Base-by-base conservation (phyloP, 2,888 invertebrate genomes). In the Falcaria lacertinaria region DNA sequence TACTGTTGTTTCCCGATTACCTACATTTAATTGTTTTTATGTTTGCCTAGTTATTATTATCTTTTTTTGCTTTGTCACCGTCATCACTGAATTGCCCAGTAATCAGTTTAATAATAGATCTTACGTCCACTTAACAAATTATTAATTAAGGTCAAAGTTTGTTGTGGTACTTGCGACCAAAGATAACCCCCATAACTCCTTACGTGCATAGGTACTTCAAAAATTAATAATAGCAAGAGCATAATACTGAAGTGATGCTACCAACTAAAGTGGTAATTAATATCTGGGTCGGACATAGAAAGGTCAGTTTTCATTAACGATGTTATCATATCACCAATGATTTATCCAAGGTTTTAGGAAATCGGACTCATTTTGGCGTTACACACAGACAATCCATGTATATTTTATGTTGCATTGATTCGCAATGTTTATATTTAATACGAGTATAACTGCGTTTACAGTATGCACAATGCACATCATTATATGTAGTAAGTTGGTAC, bases 271-370 rank as follows among this genome's bases (percentile, higher is more conserved):
- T 62, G 54, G 60, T 64, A 68, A 74, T 75, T 68, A 69, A 60
- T 65, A 82, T 73, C 69, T 81, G 59, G 76, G 77, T 79, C 84
- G 84, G 86, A 83, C 75, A 80, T 74, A 69, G 74, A 74, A 74
- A 85, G 86, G 87, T 79, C 84, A 78, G 64, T 76, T 74, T 74
- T 77, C 79, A 84, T 82, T 80, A 79, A 76, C 77, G 67, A 64
- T 70, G 72, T 77, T 83, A 82, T 79, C 78, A 71, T 64, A 67
- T 53, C n/a, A n/a, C n/a, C 60, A 68, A 74, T 75, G 74, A 80
- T 76, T 80, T 69, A 67, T 53, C 64, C 80, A 80, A 81, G 85
- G 83, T 64, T 80, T 74, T 74, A 78, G 72, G 76, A 80, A 81
- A 74, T 69, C 60, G 54, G 49, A 51, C 57, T 52, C 35, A 33